Conservation (phyloP, 2,797 vertebrate species). For the Choloepus didactylus region DNA sequence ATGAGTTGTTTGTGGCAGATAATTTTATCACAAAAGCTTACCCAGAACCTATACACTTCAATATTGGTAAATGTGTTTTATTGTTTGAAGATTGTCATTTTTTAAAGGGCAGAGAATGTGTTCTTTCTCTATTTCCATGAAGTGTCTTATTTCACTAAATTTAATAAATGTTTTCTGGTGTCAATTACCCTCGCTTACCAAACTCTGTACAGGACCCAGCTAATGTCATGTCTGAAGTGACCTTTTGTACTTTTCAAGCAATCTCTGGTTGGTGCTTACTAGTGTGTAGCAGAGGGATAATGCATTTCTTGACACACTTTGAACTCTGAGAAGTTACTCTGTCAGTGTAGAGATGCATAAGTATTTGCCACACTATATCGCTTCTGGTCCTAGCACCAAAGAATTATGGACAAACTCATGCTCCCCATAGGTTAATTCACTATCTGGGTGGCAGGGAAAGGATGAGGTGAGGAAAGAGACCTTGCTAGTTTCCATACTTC, state of each 20-base stretch:
- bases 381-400: neutral
- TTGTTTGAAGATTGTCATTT: conserved; percentile 50
- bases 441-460: neutral
- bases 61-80: conserved; percentile 37
- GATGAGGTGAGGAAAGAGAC: neutral
- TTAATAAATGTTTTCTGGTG: conserved; percentile 15
- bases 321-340: neutral
- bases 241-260: neutral
- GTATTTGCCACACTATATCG: neutral
- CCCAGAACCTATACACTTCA: neutral
- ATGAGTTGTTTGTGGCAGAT: neutral
- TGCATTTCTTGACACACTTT: neutral
- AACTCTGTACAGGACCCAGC: neutral
- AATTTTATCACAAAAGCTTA: neutral
- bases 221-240: neutral
- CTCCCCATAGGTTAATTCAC: neutral
- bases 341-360: neutral
- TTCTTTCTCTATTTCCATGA: conserved; percentile 37
- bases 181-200: neutral
- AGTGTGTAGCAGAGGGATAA: neutral
- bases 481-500: neutral
- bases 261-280: neutral
- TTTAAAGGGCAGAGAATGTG: conserved; percentile 53
- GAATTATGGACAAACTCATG: neutral
- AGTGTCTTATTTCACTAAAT: neutral